Evolutionary conservation across 2,888 invertebrate species (phyloP).

Genomic region (Agonopterix arenella): DNA sequence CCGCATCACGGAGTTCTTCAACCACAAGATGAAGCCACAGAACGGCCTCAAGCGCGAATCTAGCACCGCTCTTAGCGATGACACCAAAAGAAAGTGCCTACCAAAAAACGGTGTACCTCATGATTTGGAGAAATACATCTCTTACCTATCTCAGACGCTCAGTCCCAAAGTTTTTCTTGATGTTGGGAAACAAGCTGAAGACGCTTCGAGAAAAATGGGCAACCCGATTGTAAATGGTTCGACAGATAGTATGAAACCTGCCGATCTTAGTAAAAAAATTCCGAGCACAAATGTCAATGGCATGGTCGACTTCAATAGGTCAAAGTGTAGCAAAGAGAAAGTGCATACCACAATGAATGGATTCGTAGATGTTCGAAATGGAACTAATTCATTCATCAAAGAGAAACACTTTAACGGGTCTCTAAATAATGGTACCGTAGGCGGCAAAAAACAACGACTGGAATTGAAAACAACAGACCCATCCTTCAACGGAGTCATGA

Average conservation of each 20-base stretch:
- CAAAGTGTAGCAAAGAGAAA: slow-evolving; percentile 44
- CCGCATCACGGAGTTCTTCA: slow-evolving; percentile 91
- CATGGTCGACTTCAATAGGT: slow-evolving; percentile 39
- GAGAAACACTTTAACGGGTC: slow-evolving; percentile 34
- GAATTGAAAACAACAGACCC: slow-evolving; percentile 40
- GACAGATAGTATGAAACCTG: slow-evolving; percentile 27
- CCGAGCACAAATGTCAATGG: slow-evolving; percentile 35
- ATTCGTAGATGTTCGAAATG: slow-evolving; percentile 51
- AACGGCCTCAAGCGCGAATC: slow-evolving; percentile 69
- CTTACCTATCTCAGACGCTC: slow-evolving; percentile 66
- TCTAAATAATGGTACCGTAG: slow-evolving; percentile 50
- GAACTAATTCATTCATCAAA: slow-evolving; percentile 39
- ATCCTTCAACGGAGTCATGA: slow-evolving; percentile 51
- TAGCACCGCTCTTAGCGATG: slow-evolving; percentile 36
- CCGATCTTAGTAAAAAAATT: slow-evolving; percentile 41
- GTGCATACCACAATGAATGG: slow-evolving; percentile 51
- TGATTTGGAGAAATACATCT: slow-evolving; percentile 69
- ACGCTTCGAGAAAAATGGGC: slow-evolving; percentile 26
- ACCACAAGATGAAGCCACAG: slow-evolving; percentile 87
- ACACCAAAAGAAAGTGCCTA: slow-evolving; percentile 64
- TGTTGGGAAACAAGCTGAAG: slow-evolving; percentile 51
- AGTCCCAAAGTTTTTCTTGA: slow-evolving; percentile 67
- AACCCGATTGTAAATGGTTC: slow-evolving; percentile 27
- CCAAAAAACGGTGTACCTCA: slow-evolving; percentile 65
- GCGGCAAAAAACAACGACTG: slow-evolving; percentile 40